Base-by-base conservation (phyloP, 2,797 vertebrate genomes). In the Arrhamphus sclerolepis region DNA sequence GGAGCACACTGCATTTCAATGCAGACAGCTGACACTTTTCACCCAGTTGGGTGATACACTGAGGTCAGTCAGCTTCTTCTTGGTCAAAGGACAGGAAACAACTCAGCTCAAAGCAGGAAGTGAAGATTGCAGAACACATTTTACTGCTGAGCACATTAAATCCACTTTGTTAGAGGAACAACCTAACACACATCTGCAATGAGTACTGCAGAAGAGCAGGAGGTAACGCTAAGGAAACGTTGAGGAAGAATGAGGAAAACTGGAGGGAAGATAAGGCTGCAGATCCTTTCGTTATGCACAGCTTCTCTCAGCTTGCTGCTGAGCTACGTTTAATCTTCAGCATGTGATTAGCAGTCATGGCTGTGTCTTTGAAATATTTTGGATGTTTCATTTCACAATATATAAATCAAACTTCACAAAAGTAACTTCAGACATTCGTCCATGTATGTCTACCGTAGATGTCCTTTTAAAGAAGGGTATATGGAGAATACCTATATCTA, bases 31-130 rank as follows among this genome's bases (percentile, higher is more conserved):
- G 34, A 38, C 21, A 6, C 10, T 13, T 49, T 26, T 26, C 11
- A 4, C 10, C 4, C 46, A 62, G 56, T 57, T 61, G 62, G 56
- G 46, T 44, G 73, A 70, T 28, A 48, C 50, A 60, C 52, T 75
- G 54, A 86, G 81, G 83, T 80, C 80, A 76, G 59, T 41, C 66
- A 82, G 78, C 70, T 87, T 90, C 84, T 83, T 78, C 82, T 88
- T 81, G 56, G 83, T 81, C 63, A 70, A 76, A 81, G 54, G 72
- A 84, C 87, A 86, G 90, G 89, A 91, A 91, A 78, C 71, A 63
- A 78, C 71, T 87, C 72, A 34, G 81, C 82, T 78, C 58, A 66
- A 84, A 86, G 75, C 79, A 88, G 86, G 89, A 90, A 89, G 84
- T 84, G 77, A 80, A 89, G 83, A 80, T 78, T 86, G 85, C 87